Conservation (phyloP, 2,113 vertebrate species). For the Sorex fumeus region DNA sequence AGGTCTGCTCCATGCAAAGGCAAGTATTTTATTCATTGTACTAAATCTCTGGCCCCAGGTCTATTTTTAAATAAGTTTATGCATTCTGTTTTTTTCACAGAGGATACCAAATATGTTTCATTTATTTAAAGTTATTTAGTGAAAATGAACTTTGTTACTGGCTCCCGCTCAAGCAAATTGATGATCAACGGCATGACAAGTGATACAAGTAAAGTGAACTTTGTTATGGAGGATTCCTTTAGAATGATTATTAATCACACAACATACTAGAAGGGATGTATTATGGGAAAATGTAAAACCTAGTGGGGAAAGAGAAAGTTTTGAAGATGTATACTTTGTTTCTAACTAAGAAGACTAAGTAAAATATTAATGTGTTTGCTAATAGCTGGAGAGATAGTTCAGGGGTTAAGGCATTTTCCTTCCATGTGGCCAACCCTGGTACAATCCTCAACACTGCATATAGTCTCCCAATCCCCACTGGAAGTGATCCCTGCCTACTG, state of each 20-base stretch:
- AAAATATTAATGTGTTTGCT: conserved; percentile 22
- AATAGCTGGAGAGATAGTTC: not conserved
- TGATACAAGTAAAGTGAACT: conserved; percentile 54
- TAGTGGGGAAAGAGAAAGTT: conserved; percentile 3
- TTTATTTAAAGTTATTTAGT: not conserved
- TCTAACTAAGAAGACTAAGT: not conserved
- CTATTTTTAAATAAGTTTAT: conserved; percentile 20
- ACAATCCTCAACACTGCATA: too few relatives aligned
- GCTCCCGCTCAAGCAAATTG: too few relatives aligned
- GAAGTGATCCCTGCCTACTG: too few relatives aligned
- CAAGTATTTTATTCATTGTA: too few relatives aligned
- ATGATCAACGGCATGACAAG: too few relatives aligned
- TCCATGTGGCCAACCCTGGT: too few relatives aligned
- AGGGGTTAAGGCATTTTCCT: too few relatives aligned
- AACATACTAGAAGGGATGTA: not conserved
- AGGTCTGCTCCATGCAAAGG: too few relatives aligned
- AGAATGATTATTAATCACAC: conserved; percentile 31
- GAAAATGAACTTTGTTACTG: conserved; percentile 46
- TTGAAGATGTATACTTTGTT: conserved; percentile 36
- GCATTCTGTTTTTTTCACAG: conserved; percentile 38
- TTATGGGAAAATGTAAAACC: conserved; percentile 27
- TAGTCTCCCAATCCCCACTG: too few relatives aligned
- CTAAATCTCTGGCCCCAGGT: too few relatives aligned
- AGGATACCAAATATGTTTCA: conserved; percentile 46
- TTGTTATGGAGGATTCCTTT: conserved; percentile 20